Conservation (phyloP, 2,888 invertebrate genomes). For the Drosophila subquinaria region DNA sequence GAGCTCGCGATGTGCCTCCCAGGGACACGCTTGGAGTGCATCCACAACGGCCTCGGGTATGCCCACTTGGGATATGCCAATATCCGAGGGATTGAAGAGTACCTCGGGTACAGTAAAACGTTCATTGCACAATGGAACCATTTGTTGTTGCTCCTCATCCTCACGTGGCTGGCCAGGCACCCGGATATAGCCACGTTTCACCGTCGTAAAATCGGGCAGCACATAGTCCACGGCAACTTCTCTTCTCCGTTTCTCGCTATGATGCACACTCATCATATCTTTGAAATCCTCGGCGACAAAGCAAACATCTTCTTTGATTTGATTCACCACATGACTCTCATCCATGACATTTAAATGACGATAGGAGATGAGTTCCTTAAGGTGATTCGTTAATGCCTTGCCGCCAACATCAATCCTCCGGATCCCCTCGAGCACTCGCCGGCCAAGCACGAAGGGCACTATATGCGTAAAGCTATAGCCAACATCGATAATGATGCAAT, state of each 20-base stretch:
- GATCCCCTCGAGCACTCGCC: constrained; percentile 90
- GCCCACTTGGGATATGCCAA: constrained; percentile 96
- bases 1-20: constrained; percentile 91
- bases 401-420: constrained; percentile 97
- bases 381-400: constrained; percentile 97
- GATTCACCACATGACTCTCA: constrained; percentile 99
- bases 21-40: constrained; percentile 91
- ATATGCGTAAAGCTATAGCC: constrained; percentile 99
- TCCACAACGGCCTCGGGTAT: constrained; percentile 95
- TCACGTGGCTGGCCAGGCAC: constrained; percentile 64
- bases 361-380: constrained; percentile 99
- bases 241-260: constrained; percentile 87
- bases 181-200: constrained; percentile 91
- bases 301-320: constrained; percentile 98
- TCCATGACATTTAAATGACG: constrained; percentile 99
- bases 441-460: constrained; percentile 94
- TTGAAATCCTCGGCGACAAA: constrained; percentile 95
- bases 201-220: constrained; percentile 96
- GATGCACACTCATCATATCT: constrained; percentile 91
- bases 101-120: constrained; percentile 97
- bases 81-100: constrained; percentile 96
- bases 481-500: constrained; percentile 94
- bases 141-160: constrained; percentile 86
- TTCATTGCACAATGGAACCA: constrained; percentile 95
- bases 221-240: constrained; percentile 95